Evolutionary conservation across 2,888 invertebrate species (phyloP), one percentile per base, ranked within the genome.

Genomic region (Sarcophaga caerulescens): DNA sequence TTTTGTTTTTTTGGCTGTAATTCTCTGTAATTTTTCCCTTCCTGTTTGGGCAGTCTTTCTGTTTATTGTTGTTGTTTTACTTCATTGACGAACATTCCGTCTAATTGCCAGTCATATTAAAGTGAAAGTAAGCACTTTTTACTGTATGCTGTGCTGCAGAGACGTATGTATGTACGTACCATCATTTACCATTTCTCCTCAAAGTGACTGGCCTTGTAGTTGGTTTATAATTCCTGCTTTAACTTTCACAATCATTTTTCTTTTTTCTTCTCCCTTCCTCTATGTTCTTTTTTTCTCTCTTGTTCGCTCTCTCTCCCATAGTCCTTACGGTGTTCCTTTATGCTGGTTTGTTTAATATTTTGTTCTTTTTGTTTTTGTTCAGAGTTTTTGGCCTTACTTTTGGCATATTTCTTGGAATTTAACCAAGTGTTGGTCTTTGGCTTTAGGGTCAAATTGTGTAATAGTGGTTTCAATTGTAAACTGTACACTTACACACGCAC

Each of bases 401-500:
- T 77, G 8, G 66, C 66, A 52, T 21, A 66, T 79, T 82, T 82
- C 62, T 85, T 76, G 75, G 75, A 82, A 76, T 57, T 23, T 47
- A 21, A 62, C 63, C 76, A 85, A 82, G 79, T 85, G 82, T 80
- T 85, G 76, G 82, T 71, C 63, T 80, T 82, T 76, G 12, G 79
- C 85, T 76, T 80, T 23, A 83, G 82, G 79, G 76, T 69, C 63
- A 74, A 71, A 66, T 75, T 76, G 12, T 70, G 69, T 77, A 85
- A 85, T 69, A 77, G 82, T 77, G 73, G 80, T 69, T 80, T 71
- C n/a, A 11, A 45, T 47, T 23, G 76, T 70, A 44, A 44, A 35
- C 35, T 35, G 35, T 35, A 35, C 0, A 35, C 8, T 35, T 2
- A 35, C 35, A 35, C 35, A 35, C 35, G 10, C 35, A 35, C 35